A percentile compares a stretch with the other conserved stretches of the same genome.
phyloP scores from a whole-genome alignment of 1,140 invertebrate species.

The Tetranychus urticae region DNA sequence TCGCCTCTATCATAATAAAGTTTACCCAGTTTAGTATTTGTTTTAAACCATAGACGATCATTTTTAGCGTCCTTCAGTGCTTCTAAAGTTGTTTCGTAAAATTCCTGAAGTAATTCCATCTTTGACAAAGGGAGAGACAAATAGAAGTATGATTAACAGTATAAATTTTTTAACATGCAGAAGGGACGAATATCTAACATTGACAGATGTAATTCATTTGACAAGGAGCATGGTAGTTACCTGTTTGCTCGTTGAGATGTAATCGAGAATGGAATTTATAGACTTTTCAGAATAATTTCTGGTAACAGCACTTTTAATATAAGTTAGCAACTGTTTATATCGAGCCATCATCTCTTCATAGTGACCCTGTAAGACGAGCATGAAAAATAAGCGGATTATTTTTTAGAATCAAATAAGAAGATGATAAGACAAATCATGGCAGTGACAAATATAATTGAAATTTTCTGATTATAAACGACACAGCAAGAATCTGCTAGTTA shows the following conservation, averaged over 20 bases:
- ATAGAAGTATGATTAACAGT: not conserved
- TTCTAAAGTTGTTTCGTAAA: constrained; percentile 96
- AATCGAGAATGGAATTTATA: constrained; percentile 97
- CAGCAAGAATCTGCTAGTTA: too few species aligned
- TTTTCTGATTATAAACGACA: not conserved
- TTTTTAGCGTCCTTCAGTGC: constrained; percentile 96
- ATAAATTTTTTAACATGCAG: too few species aligned
- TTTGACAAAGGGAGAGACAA: constrained; percentile 20
- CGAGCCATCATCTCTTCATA: constrained; percentile 70
- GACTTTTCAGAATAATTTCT: constrained; percentile 98
- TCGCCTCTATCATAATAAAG: constrained; percentile 90
- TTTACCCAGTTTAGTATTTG: constrained; percentile 92
- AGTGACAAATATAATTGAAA: not conserved
- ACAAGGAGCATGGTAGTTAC: constrained; percentile 27
- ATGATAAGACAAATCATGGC: not conserved
- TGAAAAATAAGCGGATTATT: too few species aligned
- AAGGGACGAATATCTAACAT: too few species aligned
- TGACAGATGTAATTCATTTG: too few species aligned
- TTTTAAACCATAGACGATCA: constrained; percentile 98
- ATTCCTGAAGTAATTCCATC: constrained; percentile 98
- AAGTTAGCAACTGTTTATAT: constrained; percentile 87
- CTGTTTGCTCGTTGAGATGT: constrained; percentile 96
- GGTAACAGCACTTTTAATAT: constrained; percentile 95
- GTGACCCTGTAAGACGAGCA: too few species aligned
- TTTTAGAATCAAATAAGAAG: too few species aligned